These are phyloP conservation scores for Diceros bicornis DNA, from an alignment of 2,797 vertebrate genomes.

Conservation along the genomic window DNA sequence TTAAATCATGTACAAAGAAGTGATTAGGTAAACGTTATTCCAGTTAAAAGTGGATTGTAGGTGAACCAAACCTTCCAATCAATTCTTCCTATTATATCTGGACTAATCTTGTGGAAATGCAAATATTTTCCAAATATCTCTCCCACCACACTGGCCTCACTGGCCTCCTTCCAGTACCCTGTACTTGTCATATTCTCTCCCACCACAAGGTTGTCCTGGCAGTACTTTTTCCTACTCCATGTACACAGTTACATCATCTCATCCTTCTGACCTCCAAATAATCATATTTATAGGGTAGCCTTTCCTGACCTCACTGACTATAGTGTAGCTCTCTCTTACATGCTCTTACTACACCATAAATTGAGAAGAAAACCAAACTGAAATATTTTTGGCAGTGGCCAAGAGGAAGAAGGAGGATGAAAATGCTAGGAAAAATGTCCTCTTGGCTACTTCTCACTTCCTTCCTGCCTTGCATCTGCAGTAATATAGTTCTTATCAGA, in stretches of 20 bases:
- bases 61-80: not conserved
- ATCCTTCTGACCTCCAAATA: not conserved
- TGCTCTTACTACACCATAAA: not conserved
- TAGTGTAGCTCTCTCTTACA: not conserved
- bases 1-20: slow-evolving; percentile 1
- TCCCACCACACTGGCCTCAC: not conserved
- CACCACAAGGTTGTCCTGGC: not conserved
- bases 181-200: not conserved
- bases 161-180: not conserved
- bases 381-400: not conserved
- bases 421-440: not conserved
- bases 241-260: not conserved
- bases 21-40: not conserved
- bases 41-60: not conserved
- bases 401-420: not conserved
- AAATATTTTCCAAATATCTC: not conserved
- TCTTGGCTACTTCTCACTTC: not conserved
- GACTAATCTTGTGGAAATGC: not conserved
- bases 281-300: not conserved
- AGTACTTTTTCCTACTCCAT: fast-evolving
- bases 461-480: not conserved
- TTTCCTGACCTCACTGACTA: not conserved
- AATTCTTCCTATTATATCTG: not conserved
- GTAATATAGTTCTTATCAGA: not conserved
- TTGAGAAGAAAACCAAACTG: slow-evolving; percentile 5